Conservation (phyloP, 2,888 invertebrate species). For the Campoplex capitator region DNA sequence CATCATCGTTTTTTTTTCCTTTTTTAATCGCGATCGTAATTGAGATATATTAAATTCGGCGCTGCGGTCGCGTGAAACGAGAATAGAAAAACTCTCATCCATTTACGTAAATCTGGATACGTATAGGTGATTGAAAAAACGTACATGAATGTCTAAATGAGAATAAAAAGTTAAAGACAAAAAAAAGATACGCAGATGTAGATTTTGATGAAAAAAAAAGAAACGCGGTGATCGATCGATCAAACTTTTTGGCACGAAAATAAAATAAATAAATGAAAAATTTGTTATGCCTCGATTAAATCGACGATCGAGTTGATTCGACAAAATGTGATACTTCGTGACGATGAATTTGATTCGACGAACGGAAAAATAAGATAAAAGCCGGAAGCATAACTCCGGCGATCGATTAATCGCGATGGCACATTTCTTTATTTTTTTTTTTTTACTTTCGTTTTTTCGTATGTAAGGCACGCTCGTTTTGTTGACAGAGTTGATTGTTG, state of each 20-base stretch:
- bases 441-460: conserved; percentile 60
- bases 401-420: conserved; percentile 73
- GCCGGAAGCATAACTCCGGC: conserved; percentile 57
- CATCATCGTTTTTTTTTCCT: conserved; percentile 1
- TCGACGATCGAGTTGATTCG: not conserved
- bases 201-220: not conserved
- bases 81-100: too few species aligned
- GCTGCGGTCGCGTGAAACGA: too few species aligned
- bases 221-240: not conserved
- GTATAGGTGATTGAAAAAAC: not conserved
- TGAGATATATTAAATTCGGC: not conserved
- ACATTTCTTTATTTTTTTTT: conserved; percentile 67
- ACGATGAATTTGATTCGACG: conserved; percentile 1
- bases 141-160: not conserved
- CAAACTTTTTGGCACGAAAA: not conserved
- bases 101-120: too few species aligned
- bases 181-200: not conserved
- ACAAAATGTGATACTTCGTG: not conserved
- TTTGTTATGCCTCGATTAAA: not conserved
- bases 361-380: conserved; percentile 14
- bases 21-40: conserved; percentile 8
- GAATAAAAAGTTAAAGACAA: not conserved
- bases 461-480: conserved; percentile 78
- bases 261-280: not conserved
- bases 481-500: conserved; percentile 82